Conservation (phyloP, 2,888 invertebrate species). For the Eudemis profundana region DNA sequence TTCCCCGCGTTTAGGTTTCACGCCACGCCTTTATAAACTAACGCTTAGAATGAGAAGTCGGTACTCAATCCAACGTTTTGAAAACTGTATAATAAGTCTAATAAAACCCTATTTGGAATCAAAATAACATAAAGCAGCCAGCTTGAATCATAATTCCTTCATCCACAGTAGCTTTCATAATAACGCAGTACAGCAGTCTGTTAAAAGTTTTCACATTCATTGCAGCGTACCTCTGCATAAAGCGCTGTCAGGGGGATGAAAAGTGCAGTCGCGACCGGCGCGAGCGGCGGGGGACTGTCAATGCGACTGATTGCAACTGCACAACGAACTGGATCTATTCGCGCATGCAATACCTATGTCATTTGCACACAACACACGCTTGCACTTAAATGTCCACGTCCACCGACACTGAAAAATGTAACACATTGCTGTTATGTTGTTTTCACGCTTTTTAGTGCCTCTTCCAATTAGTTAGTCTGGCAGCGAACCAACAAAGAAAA, state of each 20-base stretch:
- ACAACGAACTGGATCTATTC: constrained; percentile 58
- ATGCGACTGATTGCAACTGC: constrained; percentile 67
- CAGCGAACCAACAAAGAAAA: neutral
- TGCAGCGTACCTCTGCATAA: constrained; percentile 55
- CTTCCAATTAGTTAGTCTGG: neutral
- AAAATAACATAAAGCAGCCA: constrained; percentile 6
- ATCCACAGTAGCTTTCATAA: constrained; percentile 16
- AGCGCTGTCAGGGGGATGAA: constrained; percentile 67
- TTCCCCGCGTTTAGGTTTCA: too few relatives aligned
- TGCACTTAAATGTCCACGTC: constrained; percentile 21
- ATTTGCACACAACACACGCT: constrained; percentile 57
- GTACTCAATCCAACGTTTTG: too few relatives aligned
- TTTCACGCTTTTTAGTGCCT: constrained; percentile 2
- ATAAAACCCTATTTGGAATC: neutral
- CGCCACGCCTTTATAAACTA: too few relatives aligned
- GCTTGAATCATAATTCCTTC: constrained; percentile 9
- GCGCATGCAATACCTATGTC: constrained; percentile 62
- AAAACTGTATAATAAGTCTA: too few relatives aligned
- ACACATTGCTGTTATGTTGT: constrained; percentile 2
- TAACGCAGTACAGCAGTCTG: constrained; percentile 39
- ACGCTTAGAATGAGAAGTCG: too few relatives aligned
- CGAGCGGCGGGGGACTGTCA: constrained; percentile 53
- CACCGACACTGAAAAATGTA: constrained; percentile 30
- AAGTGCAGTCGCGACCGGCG: constrained; percentile 61
- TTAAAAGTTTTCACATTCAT: constrained; percentile 48